These are phyloP conservation scores for Dasyprocta punctata DNA, from an alignment of 2,113 vertebrate genomes.

Conservation along the genomic window DNA sequence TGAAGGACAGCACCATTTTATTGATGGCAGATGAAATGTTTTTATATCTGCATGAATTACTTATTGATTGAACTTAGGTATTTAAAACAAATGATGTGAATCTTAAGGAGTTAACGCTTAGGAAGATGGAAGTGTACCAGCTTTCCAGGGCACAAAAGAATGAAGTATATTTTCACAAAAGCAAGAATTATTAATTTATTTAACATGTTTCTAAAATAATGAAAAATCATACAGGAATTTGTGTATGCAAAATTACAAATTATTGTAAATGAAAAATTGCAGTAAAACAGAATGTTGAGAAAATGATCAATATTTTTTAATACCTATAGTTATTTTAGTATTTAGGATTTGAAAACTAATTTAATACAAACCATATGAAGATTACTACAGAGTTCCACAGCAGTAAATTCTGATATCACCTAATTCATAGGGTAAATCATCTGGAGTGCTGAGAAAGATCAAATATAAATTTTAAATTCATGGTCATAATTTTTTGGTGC, in stretches of 20 bases:
- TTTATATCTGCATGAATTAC: not conserved
- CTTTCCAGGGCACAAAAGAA: not conserved
- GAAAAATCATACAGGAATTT: not conserved
- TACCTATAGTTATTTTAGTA: not conserved
- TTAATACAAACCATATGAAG: not conserved
- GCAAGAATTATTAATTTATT: not conserved
- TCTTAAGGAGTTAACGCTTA: not conserved
- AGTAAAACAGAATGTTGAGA: not conserved
- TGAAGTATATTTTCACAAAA: not conserved
- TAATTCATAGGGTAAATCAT: not conserved
- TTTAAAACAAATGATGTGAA: not conserved
- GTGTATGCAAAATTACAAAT: not conserved
- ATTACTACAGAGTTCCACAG: not conserved
- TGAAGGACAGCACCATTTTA: not conserved
- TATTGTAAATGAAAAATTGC: not conserved
- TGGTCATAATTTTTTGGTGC: not conserved
- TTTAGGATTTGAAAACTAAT: not conserved
- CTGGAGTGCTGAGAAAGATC: not conserved
- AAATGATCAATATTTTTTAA: not conserved
- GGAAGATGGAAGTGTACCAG: not conserved
- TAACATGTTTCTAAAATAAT: not conserved
- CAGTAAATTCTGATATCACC: not conserved
- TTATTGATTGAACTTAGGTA: not conserved
- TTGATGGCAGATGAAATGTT: not conserved
- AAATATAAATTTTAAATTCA: not conserved